Evolutionary conservation across 2,888 invertebrate species (phyloP), one percentile per base, ranked within the genome.

Genomic region (Nemurella pictetii): DNA sequence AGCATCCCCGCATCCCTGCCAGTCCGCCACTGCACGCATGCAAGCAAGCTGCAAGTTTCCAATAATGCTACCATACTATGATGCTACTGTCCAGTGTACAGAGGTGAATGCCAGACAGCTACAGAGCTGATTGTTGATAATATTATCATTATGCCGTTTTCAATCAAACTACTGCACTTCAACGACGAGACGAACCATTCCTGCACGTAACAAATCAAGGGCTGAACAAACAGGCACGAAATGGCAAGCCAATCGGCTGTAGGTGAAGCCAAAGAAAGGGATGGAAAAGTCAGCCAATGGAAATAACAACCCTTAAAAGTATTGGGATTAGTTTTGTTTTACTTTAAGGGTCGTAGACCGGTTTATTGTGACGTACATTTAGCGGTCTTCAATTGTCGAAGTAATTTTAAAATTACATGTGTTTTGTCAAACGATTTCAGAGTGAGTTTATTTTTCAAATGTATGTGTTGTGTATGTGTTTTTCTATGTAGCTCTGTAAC

Each of bases 161-260:
- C 75, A 75, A 75, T 75, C 75, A 25, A 75, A 75, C 75, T 75
- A 75, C 75, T 75, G 75, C 75, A 75, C 75, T 75, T 26, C n/a
- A n/a, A n/a, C n/a, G n/a, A n/a, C n/a, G n/a, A n/a, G n/a, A n/a
- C n/a, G 15, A 75, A n/a, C 26, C 75, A 75, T 75, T 27, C 75
- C 75, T 75, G 26, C 75, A 75, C 75, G 75, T 75, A 75, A 26
- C 15, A 55, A 55, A 55, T 55, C 55, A 55, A 55, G 55, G 55
- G 55, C 55, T 55, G 55, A 55, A 55, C 55, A 55, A 55, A 55
- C 55, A 1, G 55, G 20, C 15, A 20, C 15, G 20, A 20, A 55
- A 55, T 55, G 55, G 55, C 55, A 55, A 55, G 55, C 55, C 55
- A 55, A 55, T 55, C 15, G 12, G 55, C 9, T 20, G 55, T 3